Evolutionary conservation across 2,797 vertebrate genomes (phyloP).

Genomic region (Lepidocolaptes lacrymiger): DNA sequence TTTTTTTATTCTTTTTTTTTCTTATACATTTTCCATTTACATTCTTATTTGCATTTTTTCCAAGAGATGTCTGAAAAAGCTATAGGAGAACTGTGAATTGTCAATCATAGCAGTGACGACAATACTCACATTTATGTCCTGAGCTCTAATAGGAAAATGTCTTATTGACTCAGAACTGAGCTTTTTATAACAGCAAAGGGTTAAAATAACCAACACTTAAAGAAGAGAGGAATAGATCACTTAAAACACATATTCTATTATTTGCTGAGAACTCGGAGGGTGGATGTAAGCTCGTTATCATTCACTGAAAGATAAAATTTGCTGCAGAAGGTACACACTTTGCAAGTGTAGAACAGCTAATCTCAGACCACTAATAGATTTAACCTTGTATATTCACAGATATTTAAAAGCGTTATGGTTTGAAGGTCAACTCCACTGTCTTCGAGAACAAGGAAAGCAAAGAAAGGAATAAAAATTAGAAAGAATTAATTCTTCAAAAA

Average conservation of each 20-base stretch:
- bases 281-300: constrained; percentile 50
- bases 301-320: constrained; percentile 55
- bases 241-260: constrained; percentile 12
- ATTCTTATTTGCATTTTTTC: neutral
- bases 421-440: constrained; percentile 82
- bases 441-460: constrained; percentile 77
- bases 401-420: constrained; percentile 78
- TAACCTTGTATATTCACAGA: constrained; percentile 78
- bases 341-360: constrained; percentile 62
- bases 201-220: constrained; percentile 53
- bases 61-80: neutral
- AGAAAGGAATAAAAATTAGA: constrained; percentile 86
- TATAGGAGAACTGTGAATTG: neutral
- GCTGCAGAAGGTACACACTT: constrained; percentile 57
- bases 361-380: constrained; percentile 78
- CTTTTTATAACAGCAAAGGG: neutral
- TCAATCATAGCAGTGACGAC: neutral
- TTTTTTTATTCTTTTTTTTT: neutral
- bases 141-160: neutral
- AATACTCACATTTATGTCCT: neutral
- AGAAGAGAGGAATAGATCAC: constrained; percentile 29
- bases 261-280: constrained; percentile 39
- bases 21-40: neutral
- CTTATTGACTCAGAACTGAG: neutral
- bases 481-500: constrained; percentile 85